Conservation (phyloP, 2,888 invertebrate genomes). For the Cantharis flavilabris region DNA sequence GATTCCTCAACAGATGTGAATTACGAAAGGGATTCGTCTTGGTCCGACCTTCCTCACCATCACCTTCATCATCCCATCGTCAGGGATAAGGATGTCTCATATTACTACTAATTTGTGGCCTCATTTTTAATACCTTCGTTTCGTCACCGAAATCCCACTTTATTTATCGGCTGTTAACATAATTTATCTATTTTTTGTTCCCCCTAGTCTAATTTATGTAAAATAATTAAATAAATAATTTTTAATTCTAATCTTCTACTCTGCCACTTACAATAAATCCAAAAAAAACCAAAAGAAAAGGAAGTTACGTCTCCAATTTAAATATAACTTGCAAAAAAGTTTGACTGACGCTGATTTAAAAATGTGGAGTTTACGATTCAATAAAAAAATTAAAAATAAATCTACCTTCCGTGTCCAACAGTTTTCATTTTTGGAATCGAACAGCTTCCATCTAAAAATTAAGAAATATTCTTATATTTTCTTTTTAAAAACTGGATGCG, state of each 20-base stretch:
- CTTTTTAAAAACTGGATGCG: too few relatives aligned
- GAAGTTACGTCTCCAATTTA: too few relatives aligned
- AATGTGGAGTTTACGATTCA: too few relatives aligned
- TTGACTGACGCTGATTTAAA: too few relatives aligned
- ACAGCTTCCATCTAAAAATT: too few relatives aligned
- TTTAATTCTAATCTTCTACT: background rate
- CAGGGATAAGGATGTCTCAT: slow-evolving; percentile 52
- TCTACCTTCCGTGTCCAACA: too few relatives aligned
- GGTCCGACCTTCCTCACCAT: slow-evolving; percentile 43
- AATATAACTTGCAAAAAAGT: too few relatives aligned
- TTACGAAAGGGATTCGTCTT: slow-evolving; percentile 45
- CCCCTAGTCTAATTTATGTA: background rate
- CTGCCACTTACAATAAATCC: too few relatives aligned
- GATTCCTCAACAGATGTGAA: slow-evolving; percentile 58
- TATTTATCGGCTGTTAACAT: slow-evolving; percentile 18
- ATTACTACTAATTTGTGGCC: slow-evolving; percentile 51
- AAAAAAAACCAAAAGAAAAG: too few relatives aligned
- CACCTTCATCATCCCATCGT: slow-evolving; percentile 44
- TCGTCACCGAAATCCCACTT: slow-evolving; percentile 4
- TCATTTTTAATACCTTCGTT: slow-evolving; percentile 14
- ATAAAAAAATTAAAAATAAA: too few relatives aligned
- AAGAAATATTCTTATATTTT: too few relatives aligned
- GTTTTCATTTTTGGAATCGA: too few relatives aligned
- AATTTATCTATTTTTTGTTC: background rate
- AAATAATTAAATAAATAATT: background rate